Conservation (phyloP, 2,797 vertebrate genomes). For the Danio tinwini region DNA sequence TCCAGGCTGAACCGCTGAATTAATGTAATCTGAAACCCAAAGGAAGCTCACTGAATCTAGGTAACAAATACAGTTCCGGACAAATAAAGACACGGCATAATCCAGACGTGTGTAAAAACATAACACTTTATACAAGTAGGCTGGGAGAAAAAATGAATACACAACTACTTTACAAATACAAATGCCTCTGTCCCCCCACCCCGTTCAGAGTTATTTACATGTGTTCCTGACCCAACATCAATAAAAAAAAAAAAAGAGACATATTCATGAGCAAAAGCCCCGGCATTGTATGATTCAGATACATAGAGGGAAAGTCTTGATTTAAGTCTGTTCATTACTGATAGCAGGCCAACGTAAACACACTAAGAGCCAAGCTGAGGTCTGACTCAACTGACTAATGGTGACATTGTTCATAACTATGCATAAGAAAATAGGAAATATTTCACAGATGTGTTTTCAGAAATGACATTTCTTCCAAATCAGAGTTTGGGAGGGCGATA, state of each 20-base stretch:
- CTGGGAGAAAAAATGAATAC: slow-evolving; percentile 87
- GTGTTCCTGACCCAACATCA: slow-evolving; percentile 62
- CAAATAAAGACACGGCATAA: slow-evolving; percentile 61
- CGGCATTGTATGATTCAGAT: slow-evolving; percentile 67
- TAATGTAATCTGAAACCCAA: not conserved
- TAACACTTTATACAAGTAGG: slow-evolving; percentile 94
- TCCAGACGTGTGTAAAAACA: slow-evolving; percentile 86
- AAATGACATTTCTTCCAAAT: slow-evolving; percentile 18
- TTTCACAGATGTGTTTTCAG: slow-evolving; percentile 36
- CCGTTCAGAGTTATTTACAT: slow-evolving; percentile 83
- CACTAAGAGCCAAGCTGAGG: slow-evolving; percentile 17
- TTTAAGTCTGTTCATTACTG: slow-evolving; percentile 15
- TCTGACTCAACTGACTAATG: slow-evolving; percentile 36
- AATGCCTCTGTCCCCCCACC: slow-evolving; percentile 74
- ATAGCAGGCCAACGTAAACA: slow-evolving; percentile 41
- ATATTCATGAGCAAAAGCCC: slow-evolving; percentile 25
- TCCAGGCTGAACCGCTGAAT: slow-evolving; percentile 2
- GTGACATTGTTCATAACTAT: slow-evolving; percentile 35
- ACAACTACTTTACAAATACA: slow-evolving; percentile 92
- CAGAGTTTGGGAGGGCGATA: slow-evolving; percentile 6
- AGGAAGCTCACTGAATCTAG: not conserved
- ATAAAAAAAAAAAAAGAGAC: slow-evolving; percentile 37
- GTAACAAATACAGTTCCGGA: slow-evolving; percentile 55
- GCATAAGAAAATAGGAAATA: slow-evolving; percentile 32
- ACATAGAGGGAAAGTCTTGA: slow-evolving; percentile 57